phyloP scores from a whole-genome alignment of 2,113 vertebrate species.

The Galeopterus variegatus region DNA sequence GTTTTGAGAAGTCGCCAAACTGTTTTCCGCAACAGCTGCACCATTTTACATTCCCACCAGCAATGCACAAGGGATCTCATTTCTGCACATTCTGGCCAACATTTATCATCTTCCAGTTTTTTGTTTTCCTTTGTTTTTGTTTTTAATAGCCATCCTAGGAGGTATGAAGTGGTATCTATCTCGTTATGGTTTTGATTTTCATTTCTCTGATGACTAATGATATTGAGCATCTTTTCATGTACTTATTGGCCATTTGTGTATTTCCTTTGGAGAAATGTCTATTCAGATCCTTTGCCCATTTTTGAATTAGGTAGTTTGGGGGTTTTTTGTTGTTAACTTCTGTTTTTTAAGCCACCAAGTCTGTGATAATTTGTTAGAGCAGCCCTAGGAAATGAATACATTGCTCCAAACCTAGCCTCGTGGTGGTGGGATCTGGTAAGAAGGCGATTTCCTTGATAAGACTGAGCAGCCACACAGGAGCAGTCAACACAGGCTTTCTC shows the following conservation, averaged over 20 bases:
- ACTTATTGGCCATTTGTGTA: not conserved
- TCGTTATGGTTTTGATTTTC: not conserved
- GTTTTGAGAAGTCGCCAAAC: not conserved
- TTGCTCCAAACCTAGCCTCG: not conserved
- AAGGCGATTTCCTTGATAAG: not conserved
- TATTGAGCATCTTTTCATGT: not conserved
- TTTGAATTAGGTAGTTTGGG: not conserved
- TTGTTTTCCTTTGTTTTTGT: not conserved
- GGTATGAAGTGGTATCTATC: not conserved
- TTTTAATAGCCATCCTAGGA: not conserved
- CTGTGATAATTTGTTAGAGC: not conserved
- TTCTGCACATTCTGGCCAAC: not conserved
- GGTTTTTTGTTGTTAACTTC: not conserved
- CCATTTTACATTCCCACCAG: not conserved
- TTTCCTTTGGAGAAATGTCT: not conserved
- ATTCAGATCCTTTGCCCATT: not conserved
- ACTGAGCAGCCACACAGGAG: not conserved
- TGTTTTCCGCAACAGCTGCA: not conserved
- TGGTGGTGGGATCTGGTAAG: fast-evolving
- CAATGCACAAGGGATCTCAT: not conserved
- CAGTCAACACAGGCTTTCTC: too few species aligned
- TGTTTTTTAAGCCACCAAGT: not conserved
- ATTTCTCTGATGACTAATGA: not conserved
- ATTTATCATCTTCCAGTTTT: not conserved
- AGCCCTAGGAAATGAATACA: not conserved